Base-by-base conservation (phyloP, 2,113 vertebrate genomes). In the Vicugna pacos region DNA sequence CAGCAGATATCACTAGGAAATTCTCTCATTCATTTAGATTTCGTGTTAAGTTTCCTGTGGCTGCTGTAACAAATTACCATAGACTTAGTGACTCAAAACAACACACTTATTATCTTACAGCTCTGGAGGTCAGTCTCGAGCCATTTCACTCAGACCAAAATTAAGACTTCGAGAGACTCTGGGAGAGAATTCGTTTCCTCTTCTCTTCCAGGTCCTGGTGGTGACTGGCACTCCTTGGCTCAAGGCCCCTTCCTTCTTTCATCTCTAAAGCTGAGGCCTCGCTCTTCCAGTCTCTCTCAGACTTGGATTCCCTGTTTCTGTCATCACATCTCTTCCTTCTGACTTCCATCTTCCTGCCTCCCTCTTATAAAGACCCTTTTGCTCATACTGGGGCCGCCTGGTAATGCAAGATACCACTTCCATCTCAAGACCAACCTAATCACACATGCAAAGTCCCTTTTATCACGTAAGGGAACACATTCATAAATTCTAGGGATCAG, bases 81-180 rank as follows among this genome's bases (percentile, higher is more conserved):
- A n/a, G 26, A 46, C 62, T 10, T 38, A 1, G 13, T 28, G 64
- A 58, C 62, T 83, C 30, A 50, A 28, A 76, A 91, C 32, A 91
- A 62, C 13, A 35, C 2, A 7, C 2, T 56, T 56, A 38, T 19
- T 77, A 38, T 8, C 52, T 62, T 20, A 89, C 2, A 11, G 58
- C 28, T 75, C 62, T 50, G 20, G 16, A 72, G 28, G 42, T 60
- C 42, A 42, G 8, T 54, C 75, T 20, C 8, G 86, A 77, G 79
- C 16, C 19, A 6, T n/a, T 92, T 77, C 13, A 30, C 13, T 16
- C 13, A 65, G 77, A 22, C 28, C 52, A 19, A 67, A n/a, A 65
- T 48, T 28, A 60, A 72, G 54, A 48, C 60, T 30, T 2, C 1
- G 3, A 0, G 17, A 62, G 42, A 12, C 19, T 46, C 65, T 4